Percentiles rank a stretch among this genome's conserved stretches.
phyloP scores from a whole-genome alignment of 1,140 invertebrate genomes.

The Macrobrachium nipponense region DNA sequence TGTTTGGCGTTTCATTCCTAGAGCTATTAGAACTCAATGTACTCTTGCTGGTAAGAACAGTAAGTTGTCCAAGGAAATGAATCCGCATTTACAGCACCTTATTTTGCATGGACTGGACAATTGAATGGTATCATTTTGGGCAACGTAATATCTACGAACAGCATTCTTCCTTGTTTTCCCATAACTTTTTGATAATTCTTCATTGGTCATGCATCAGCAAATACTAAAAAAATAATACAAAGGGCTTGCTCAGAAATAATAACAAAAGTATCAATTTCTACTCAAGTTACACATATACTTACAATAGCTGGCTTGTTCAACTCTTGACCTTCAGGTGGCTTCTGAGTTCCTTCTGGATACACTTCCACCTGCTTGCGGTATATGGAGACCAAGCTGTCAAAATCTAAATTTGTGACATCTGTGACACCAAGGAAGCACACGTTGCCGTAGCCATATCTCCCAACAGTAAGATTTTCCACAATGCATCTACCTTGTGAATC shows the following conservation, averaged over 20 bases:
- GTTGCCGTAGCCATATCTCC: slow-evolving; percentile 90
- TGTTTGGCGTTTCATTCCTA: too few relatives aligned
- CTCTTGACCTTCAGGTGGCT: slow-evolving; percentile 84
- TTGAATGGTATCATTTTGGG: too few relatives aligned
- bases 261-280: neutral
- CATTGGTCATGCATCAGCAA: too few relatives aligned
- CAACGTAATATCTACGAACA: too few relatives aligned
- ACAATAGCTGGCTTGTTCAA: slow-evolving; percentile 92
- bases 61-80: too few relatives aligned
- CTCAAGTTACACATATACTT: slow-evolving; percentile 8
- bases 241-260: neutral
- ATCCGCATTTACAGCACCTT: too few relatives aligned
- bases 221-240: too few relatives aligned
- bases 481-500: slow-evolving; percentile 76
- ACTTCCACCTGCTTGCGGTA: slow-evolving; percentile 76
- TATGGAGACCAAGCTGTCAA: slow-evolving; percentile 84
- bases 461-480: slow-evolving; percentile 91
- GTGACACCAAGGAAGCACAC: slow-evolving; percentile 89
- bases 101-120: too few relatives aligned
- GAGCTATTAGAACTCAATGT: too few relatives aligned
- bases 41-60: too few relatives aligned
- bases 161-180: too few relatives aligned
- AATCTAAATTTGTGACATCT: slow-evolving; percentile 88
- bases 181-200: too few relatives aligned
- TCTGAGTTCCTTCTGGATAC: slow-evolving; percentile 77